phyloP scores from a whole-genome alignment of 1,140 invertebrate species.

The Phenacoccus solenopsis region DNA sequence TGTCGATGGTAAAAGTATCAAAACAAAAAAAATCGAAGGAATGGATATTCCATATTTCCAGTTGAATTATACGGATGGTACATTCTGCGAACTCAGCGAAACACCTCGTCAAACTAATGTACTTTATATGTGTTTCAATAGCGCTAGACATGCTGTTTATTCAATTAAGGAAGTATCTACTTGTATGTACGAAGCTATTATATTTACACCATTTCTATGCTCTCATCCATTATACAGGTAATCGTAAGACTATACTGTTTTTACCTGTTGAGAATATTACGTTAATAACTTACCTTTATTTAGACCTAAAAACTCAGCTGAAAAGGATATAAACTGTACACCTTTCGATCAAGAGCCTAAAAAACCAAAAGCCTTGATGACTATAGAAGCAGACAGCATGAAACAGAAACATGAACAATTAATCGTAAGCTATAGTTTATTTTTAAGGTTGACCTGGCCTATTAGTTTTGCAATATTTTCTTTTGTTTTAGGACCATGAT shows the following conservation, averaged over 20 bases:
- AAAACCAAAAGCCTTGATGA: slow-evolving; percentile 57
- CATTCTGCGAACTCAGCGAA: slow-evolving; percentile 80
- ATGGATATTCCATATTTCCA: slow-evolving; percentile 70
- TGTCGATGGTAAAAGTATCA: background rate
- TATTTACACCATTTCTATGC: slow-evolving; percentile 74
- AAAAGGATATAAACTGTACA: slow-evolving; percentile 68
- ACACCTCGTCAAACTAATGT: slow-evolving; percentile 66
- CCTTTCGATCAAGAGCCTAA: slow-evolving; percentile 45
- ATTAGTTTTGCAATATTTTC: background rate
- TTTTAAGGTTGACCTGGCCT: background rate
- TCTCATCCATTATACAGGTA: slow-evolving; percentile 75
- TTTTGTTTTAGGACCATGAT: slow-evolving; percentile 45
- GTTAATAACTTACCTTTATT: slow-evolving; percentile 14
- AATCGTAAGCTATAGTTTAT: slow-evolving; percentile 31
- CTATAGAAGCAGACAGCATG: slow-evolving; percentile 56
- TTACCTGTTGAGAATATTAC: no score
- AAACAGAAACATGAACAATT: slow-evolving; percentile 49
- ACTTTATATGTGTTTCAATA: slow-evolving; percentile 69
- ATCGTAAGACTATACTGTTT: no score
- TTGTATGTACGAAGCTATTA: slow-evolving; percentile 86
- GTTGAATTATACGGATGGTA: slow-evolving; percentile 63
- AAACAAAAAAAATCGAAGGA: slow-evolving; percentile 66
- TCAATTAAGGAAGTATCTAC: slow-evolving; percentile 85
- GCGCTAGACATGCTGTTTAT: slow-evolving; percentile 82
- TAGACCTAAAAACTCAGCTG: slow-evolving; percentile 58